phyloP scores from a whole-genome alignment of 1,140 invertebrate species.

The Bombus vancouverensis region DNA sequence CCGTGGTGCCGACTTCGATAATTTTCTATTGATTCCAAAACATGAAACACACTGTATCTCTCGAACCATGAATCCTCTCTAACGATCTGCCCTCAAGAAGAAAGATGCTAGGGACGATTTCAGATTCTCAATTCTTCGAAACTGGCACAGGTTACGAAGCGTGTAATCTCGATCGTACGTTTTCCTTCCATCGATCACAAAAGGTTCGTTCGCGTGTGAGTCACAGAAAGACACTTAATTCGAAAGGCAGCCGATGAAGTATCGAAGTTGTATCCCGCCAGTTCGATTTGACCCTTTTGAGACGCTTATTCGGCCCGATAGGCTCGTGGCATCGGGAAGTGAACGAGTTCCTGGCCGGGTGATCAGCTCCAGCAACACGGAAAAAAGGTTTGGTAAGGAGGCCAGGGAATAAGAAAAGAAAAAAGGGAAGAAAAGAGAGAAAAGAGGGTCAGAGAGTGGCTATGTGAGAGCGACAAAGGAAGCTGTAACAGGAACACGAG shows the following conservation, averaged over 20 bases:
- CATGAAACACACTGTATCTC: not conserved
- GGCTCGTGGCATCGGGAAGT: constrained; percentile 58
- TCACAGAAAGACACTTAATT: constrained; percentile 55
- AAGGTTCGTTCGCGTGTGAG: constrained; percentile 45
- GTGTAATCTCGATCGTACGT: constrained; percentile 55
- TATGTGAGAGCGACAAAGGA: constrained; percentile 17
- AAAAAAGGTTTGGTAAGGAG: not conserved
- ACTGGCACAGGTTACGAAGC: not conserved
- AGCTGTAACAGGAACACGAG: constrained; percentile 49
- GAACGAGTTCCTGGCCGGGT: constrained; percentile 41
- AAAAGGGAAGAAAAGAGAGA: not conserved
- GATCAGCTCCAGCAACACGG: constrained; percentile 38
- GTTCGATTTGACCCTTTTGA: constrained; percentile 53
- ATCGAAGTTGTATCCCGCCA: constrained; percentile 55
- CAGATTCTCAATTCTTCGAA: not conserved
- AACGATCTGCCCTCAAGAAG: not conserved
- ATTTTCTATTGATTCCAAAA: not conserved
- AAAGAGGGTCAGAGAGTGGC: not conserved
- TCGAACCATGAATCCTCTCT: not conserved
- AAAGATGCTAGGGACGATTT: not conserved
- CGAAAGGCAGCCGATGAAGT: constrained; percentile 56
- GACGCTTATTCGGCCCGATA: constrained; percentile 1
- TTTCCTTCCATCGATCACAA: constrained; percentile 11
- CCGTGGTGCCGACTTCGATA: not conserved
- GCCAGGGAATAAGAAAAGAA: not conserved